phyloP scores from a whole-genome alignment of 2,113 vertebrate species.

The Vicugna pacos region DNA sequence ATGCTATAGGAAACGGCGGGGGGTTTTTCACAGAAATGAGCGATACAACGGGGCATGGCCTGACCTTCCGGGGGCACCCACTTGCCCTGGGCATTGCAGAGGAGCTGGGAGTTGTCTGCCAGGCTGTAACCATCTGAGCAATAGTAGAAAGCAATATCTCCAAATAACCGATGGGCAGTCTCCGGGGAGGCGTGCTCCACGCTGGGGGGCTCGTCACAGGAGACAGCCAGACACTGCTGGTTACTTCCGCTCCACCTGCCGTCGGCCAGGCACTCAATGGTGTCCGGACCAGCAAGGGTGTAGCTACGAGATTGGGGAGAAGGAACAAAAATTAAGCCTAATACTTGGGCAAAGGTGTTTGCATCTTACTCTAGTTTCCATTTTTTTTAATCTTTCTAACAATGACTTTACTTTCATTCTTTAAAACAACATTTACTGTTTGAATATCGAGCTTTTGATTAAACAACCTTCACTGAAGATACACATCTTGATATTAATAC shows the following conservation, averaged over 20 bases:
- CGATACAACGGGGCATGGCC: slow-evolving; percentile 92
- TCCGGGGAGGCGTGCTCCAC: slow-evolving; percentile 95
- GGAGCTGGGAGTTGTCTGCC: slow-evolving; percentile 93
- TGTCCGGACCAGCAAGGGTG: slow-evolving; percentile 92
- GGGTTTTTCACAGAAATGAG: slow-evolving; percentile 96
- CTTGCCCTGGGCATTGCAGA: slow-evolving; percentile 94
- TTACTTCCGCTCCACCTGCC: slow-evolving; percentile 93
- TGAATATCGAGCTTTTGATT: background rate
- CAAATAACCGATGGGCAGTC: slow-evolving; percentile 94
- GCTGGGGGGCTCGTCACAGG: slow-evolving; percentile 95
- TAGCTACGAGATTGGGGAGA: slow-evolving; percentile 88
- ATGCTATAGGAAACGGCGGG: slow-evolving; percentile 92
- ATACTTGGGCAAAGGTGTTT: background rate
- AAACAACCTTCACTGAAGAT: background rate
- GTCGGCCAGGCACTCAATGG: slow-evolving; percentile 91
- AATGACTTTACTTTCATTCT: slow-evolving; percentile 34
- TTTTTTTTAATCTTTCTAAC: background rate
- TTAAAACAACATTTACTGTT: slow-evolving; percentile 8
- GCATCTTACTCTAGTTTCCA: background rate
- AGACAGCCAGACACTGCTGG: slow-evolving; percentile 95
- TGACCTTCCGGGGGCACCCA: slow-evolving; percentile 94
- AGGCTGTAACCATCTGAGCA: slow-evolving; percentile 95
- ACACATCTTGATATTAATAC: slow-evolving; percentile 8
- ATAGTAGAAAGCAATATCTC: slow-evolving; percentile 95
- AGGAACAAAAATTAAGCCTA: background rate